A percentile compares a stretch with the other conserved stretches of the same genome.
Conservation (phyloP, 2,888 invertebrate genomes). For the Pachydiplax longipennis region DNA sequence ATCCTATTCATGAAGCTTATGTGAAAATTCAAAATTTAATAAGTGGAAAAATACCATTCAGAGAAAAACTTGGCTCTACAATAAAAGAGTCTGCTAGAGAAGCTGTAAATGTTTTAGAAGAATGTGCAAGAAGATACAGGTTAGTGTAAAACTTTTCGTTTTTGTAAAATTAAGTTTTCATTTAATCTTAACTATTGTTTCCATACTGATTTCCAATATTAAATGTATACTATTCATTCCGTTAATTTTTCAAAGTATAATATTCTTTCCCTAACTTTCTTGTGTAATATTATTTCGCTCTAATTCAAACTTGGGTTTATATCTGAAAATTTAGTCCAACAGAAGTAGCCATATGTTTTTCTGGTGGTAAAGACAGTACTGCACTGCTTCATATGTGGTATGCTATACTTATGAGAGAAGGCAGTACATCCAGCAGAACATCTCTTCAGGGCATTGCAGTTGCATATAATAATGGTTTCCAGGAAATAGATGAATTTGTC, state of each 20-base stretch:
- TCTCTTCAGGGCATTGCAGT: constrained; percentile 80
- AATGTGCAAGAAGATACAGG: constrained; percentile 69
- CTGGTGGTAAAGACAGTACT: constrained; percentile 99
- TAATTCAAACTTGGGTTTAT: neutral
- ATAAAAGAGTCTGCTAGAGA: neutral
- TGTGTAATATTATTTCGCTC: neutral
- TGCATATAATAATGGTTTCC: constrained; percentile 79
- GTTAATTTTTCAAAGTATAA: neutral
- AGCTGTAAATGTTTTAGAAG: constrained; percentile 65
- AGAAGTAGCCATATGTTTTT: constrained; percentile 92
- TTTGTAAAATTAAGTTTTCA: too few relatives aligned
- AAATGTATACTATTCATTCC: neutral
- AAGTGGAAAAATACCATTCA: neutral
- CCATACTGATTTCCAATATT: neutral
- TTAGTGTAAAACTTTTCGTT: neutral
- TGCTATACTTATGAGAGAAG: constrained; percentile 59
- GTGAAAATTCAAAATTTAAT: constrained; percentile 11
- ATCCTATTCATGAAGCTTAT: neutral
- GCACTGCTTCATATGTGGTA: constrained; percentile 80
- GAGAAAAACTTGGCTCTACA: neutral
- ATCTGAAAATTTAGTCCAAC: constrained; percentile 59
- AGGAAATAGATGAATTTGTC: constrained; percentile 78
- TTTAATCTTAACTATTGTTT: neutral
- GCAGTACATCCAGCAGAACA: constrained; percentile 55
- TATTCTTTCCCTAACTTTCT: neutral